Percentiles rank a stretch among this genome's conserved stretches.
These are phyloP conservation scores for Rotaria macrura DNA, from an alignment of 2,888 invertebrate genomes.

Conservation along the genomic window DNA sequence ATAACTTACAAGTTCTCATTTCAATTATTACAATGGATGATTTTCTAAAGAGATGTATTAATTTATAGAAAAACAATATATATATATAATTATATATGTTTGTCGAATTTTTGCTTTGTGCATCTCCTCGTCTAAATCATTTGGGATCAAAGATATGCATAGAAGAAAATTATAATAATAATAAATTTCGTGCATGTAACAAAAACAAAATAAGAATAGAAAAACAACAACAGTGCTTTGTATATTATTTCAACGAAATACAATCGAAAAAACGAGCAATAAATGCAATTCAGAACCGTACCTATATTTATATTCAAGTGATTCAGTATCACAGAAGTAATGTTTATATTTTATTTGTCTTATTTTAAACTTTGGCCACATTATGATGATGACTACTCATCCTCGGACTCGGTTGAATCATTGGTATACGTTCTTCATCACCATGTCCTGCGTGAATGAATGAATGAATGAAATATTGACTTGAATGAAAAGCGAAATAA, in stretches of 20 bases:
- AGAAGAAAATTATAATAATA: background rate
- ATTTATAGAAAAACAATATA: background rate
- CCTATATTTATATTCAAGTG: background rate
- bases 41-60: background rate
- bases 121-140: background rate
- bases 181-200: background rate
- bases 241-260: background rate
- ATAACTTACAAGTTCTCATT: background rate
- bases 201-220: background rate
- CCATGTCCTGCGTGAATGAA: background rate
- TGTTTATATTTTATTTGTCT: background rate
- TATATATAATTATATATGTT: too few relatives aligned
- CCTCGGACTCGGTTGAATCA: slow-evolving; percentile 11
- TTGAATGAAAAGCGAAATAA: too few relatives aligned
- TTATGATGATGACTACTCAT: background rate
- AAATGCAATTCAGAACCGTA: background rate
- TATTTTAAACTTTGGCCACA: background rate
- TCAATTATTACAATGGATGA: background rate
- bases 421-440: slow-evolving; percentile 18
- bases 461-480: background rate
- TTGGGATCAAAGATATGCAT: background rate
- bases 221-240: background rate
- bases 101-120: background rate
- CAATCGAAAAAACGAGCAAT: background rate
- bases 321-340: background rate